phyloP scores from a whole-genome alignment of 2,797 vertebrate species.

The Liparis tanakae region DNA sequence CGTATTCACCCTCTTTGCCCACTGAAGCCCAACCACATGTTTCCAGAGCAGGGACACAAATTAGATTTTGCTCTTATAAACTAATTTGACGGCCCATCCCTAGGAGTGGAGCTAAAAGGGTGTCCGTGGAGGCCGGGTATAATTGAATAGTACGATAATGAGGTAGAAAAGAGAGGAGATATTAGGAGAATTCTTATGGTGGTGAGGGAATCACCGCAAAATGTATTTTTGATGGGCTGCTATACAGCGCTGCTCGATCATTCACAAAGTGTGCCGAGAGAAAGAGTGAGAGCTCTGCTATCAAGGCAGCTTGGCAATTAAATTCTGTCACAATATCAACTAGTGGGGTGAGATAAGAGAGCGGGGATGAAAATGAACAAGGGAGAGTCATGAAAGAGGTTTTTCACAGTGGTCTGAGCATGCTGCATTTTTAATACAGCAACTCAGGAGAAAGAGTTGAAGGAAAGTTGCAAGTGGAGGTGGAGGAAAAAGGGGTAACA shows the following conservation, averaged over 20 bases:
- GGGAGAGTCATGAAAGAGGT: constrained; percentile 34
- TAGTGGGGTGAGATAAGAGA: constrained; percentile 63
- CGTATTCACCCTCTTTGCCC: constrained; percentile 63
- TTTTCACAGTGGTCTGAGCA: constrained; percentile 33
- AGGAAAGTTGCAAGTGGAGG: constrained; percentile 28
- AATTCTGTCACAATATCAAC: constrained; percentile 70
- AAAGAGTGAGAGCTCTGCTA: constrained; percentile 58
- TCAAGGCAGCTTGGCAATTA: constrained; percentile 77
- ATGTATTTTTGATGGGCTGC: constrained; percentile 63
- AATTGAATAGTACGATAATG: constrained; percentile 79
- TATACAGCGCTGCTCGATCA: constrained; percentile 56
- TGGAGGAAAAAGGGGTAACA: constrained; percentile 23
- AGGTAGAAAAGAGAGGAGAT: constrained; percentile 63
- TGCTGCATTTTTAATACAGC: constrained; percentile 42
- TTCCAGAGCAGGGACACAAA: constrained; percentile 74
- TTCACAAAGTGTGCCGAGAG: constrained; percentile 43
- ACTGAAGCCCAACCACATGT: constrained; percentile 69
- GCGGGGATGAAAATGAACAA: constrained; percentile 34
- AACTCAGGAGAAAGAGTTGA: constrained; percentile 15
- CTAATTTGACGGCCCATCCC: constrained; percentile 74
- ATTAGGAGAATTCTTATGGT: constrained; percentile 52
- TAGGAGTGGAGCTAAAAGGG: constrained; percentile 69
- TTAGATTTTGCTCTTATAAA: constrained; percentile 76
- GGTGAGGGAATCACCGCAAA: constrained; percentile 56
- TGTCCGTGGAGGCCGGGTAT: constrained; percentile 70